These are phyloP conservation scores for Eueremaeus valkanovi DNA, from an alignment of 2,888 invertebrate species.

Conservation along the genomic window DNA sequence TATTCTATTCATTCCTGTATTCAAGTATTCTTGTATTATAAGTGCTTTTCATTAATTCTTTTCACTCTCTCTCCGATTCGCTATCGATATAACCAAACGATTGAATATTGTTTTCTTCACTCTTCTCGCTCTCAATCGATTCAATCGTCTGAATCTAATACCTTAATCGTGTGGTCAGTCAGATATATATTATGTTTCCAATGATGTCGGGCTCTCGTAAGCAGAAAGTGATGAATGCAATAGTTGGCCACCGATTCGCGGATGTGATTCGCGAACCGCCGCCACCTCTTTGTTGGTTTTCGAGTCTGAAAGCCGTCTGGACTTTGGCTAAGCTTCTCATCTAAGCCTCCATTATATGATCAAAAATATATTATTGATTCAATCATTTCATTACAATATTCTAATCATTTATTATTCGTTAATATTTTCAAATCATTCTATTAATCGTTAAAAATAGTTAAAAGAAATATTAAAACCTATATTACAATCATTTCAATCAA, in stretches of 20 bases:
- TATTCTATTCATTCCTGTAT: too few relatives aligned
- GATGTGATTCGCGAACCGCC: background rate
- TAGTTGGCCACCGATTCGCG: background rate
- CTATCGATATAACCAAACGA: background rate
- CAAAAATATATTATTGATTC: conserved; percentile 11
- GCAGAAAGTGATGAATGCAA: conserved; percentile 4
- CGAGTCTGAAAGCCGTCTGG: conserved; percentile 45
- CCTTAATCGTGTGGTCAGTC: background rate
- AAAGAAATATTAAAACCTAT: conserved; percentile 1
- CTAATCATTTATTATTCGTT: conserved; percentile 12
- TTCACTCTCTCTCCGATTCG: background rate
- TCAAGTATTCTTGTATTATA: too few relatives aligned
- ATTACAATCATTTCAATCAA: background rate
- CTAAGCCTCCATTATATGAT: conserved; percentile 7
- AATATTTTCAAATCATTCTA: conserved; percentile 2
- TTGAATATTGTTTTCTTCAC: background rate
- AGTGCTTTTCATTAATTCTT: background rate
- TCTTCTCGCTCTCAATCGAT: background rate
- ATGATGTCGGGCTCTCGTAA: conserved; percentile 16
- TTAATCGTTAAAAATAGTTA: background rate
- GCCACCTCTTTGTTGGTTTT: conserved; percentile 36
- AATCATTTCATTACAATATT: background rate
- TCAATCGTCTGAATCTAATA: too few relatives aligned
- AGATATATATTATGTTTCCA: conserved; percentile 18
- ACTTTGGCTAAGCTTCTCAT: conserved; percentile 46